Conservation (phyloP, 2,888 invertebrate genomes). For the Eristalis arbustorum region DNA sequence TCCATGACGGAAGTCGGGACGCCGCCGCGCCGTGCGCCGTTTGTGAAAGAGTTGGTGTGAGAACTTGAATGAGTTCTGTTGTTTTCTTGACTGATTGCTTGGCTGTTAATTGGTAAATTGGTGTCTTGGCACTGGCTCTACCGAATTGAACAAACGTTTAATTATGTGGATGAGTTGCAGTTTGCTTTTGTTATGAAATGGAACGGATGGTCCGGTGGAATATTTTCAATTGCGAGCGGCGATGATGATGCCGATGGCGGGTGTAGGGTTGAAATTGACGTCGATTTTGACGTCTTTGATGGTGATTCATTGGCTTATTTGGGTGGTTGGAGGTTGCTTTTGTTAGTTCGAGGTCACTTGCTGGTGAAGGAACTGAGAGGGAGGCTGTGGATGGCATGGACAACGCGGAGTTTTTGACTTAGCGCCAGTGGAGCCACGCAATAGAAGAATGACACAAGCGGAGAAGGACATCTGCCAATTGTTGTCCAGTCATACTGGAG, state of each 20-base stretch:
- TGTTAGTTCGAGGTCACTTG: neutral
- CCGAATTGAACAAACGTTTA: neutral
- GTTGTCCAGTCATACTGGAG: too few species aligned
- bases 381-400: too few species aligned
- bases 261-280: neutral
- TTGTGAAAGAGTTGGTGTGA: slow-evolving; percentile 23
- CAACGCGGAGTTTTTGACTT: too few species aligned
- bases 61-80: slow-evolving; percentile 1
- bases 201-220: neutral
- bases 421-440: too few species aligned
- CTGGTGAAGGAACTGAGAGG: neutral
- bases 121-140: neutral
- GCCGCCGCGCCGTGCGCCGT: neutral
- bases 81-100: neutral
- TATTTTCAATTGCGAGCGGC: neutral
- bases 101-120: neutral
- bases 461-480: too few species aligned
- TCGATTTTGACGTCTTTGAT: neutral
- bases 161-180: neutral
- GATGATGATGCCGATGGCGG: neutral
- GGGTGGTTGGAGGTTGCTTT: neutral
- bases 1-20: slow-evolving; percentile 36
- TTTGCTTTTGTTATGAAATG: neutral
- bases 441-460: too few species aligned
- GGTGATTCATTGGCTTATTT: neutral